Evolutionary conservation across 2,888 invertebrate species (phyloP).

Genomic region (Neelides folsomi): DNA sequence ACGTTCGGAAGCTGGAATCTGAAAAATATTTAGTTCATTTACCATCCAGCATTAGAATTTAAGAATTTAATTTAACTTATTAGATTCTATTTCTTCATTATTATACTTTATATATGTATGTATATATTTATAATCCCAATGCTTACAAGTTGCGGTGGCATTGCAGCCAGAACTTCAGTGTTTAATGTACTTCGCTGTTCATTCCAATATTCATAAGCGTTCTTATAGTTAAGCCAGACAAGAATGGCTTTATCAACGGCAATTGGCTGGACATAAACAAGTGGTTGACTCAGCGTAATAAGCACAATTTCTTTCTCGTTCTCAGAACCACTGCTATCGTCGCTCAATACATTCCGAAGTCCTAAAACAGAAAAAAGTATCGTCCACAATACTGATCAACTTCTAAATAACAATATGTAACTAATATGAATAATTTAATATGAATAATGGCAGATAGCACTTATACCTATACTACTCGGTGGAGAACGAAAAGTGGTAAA

Average conservation of each 20-base stretch:
- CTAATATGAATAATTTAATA: too few species aligned
- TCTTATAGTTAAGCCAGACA: slow-evolving; percentile 98
- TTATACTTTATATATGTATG: too few species aligned
- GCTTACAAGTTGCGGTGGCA: slow-evolving; percentile 40
- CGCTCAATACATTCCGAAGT: slow-evolving; percentile 68
- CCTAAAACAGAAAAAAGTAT: slow-evolving; percentile 36
- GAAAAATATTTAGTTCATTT: neutral
- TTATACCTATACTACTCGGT: neutral
- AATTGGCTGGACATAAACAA: slow-evolving; percentile 90
- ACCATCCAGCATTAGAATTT: neutral
- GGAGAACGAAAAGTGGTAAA: too few species aligned
- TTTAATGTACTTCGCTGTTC: slow-evolving; percentile 84
- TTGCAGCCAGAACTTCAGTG: slow-evolving; percentile 54
- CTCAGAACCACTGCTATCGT: slow-evolving; percentile 62
- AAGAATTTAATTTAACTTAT: neutral
- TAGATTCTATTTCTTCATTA: too few species aligned
- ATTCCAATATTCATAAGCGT: slow-evolving; percentile 98
- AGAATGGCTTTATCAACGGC: slow-evolving; percentile 96
- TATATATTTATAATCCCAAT: too few species aligned
- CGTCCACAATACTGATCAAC: too few species aligned
- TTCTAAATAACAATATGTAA: too few species aligned
- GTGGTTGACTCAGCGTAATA: slow-evolving; percentile 79
- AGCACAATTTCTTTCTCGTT: slow-evolving; percentile 70
- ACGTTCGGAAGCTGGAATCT: slow-evolving; percentile 7
- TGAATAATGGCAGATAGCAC: neutral